These are phyloP conservation scores for Plagodis pulveraria DNA, from an alignment of 2,888 invertebrate genomes.

Conservation along the genomic window DNA sequence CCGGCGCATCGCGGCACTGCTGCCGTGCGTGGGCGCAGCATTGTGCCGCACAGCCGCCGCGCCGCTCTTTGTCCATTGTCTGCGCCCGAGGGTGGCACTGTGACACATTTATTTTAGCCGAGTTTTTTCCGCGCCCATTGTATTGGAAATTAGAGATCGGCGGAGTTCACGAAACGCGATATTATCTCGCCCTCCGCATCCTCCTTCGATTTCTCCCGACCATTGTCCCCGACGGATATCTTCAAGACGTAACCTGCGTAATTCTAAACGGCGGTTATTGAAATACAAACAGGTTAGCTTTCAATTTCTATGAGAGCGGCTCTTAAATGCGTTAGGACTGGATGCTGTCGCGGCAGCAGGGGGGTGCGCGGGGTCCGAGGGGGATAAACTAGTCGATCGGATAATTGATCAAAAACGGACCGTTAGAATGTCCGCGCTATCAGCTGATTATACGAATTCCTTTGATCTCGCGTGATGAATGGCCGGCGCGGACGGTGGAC, in stretches of 20 bases:
- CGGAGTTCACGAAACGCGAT: constrained; percentile 80
- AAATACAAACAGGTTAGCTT: constrained; percentile 77
- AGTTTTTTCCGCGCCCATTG: constrained; percentile 81
- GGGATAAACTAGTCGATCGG: constrained; percentile 57
- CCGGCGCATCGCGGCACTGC: neutral
- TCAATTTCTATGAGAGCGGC: constrained; percentile 71
- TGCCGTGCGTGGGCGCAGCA: constrained; percentile 73
- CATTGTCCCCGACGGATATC: constrained; percentile 62
- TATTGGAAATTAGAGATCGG: constrained; percentile 82
- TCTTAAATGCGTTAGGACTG: constrained; percentile 62
- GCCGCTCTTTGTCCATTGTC: constrained; percentile 76
- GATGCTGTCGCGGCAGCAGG: constrained; percentile 17
- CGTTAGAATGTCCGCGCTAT: constrained; percentile 67
- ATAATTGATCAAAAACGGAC: constrained; percentile 74
- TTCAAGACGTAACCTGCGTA: constrained; percentile 39
- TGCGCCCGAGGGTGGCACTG: constrained; percentile 78
- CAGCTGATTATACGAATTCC: constrained; percentile 74
- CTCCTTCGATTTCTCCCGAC: constrained; percentile 64
- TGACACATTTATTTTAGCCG: constrained; percentile 83
- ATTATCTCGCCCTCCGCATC: constrained; percentile 71
- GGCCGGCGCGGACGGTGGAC: constrained; percentile 49
- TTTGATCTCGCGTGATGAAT: constrained; percentile 76
- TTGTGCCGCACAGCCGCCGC: constrained; percentile 46
- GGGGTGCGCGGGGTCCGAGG: constrained; percentile 46
- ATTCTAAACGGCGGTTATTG: constrained; percentile 58